phyloP scores from a whole-genome alignment of 2,113 vertebrate genomes.

The Leptobrachium leishanense region DNA sequence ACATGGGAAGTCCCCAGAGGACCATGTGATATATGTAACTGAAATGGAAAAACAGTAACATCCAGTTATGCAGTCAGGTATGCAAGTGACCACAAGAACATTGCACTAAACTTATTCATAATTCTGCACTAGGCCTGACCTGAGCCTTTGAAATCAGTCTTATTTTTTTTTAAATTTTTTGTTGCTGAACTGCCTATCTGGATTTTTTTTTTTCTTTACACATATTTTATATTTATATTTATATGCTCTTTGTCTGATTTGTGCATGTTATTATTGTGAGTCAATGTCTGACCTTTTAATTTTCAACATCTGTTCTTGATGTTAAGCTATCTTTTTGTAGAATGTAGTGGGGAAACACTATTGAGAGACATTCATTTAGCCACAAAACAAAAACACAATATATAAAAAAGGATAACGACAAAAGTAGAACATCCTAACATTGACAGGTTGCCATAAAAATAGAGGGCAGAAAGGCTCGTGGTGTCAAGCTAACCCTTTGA shows the following conservation, averaged over 20 bases:
- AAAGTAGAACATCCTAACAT: constrained; percentile 86
- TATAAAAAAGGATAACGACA: constrained; percentile 78
- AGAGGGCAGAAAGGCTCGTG: constrained; percentile 76
- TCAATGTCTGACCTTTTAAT: constrained; percentile 88
- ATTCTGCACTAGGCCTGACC: constrained; percentile 93
- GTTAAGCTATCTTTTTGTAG: constrained; percentile 80
- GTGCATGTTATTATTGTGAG: constrained; percentile 82
- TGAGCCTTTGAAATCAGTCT: constrained; percentile 90
- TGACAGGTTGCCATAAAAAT: constrained; percentile 89
- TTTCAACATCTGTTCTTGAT: constrained; percentile 80
- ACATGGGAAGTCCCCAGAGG: constrained; percentile 98
- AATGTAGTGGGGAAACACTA: constrained; percentile 75
- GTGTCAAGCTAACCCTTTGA: constrained; percentile 80
- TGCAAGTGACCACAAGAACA: constrained; percentile 82
- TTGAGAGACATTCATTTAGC: constrained; percentile 76
- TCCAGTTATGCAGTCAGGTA: constrained; percentile 81
- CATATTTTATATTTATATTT: constrained; percentile 86
- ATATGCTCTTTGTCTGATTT: constrained; percentile 78
- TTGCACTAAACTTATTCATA: constrained; percentile 85
- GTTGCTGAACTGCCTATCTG: constrained; percentile 91
- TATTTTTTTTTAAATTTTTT: constrained; percentile 75
- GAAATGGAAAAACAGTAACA: constrained; percentile 84
- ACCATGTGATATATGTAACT: constrained; percentile 96
- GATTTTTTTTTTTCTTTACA: constrained; percentile 92
- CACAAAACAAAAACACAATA: constrained; percentile 72